Percentiles rank a stretch among this genome's conserved stretches.
These are phyloP conservation scores for Columba guinea DNA, from an alignment of 2,797 vertebrate species.

Conservation along the genomic window DNA sequence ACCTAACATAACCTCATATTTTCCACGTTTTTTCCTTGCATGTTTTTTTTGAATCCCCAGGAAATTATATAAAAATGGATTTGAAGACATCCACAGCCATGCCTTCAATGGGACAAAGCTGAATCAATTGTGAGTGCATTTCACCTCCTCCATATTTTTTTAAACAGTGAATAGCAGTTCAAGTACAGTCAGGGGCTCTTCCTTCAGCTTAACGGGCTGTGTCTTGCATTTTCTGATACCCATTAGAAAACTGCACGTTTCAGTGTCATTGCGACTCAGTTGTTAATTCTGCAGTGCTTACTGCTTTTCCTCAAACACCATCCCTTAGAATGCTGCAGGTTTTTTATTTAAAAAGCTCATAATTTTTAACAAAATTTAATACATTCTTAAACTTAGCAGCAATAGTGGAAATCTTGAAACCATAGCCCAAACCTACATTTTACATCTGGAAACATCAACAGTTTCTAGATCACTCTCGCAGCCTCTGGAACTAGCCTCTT, in stretches of 20 bases:
- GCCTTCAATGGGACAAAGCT: conserved; percentile 91
- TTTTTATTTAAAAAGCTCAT: background rate
- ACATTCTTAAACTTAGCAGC: background rate
- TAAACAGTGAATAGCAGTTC: background rate
- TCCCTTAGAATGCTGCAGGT: background rate
- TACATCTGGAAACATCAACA: background rate
- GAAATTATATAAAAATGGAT: conserved; percentile 89
- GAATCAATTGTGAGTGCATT: conserved; percentile 85
- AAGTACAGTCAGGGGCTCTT: background rate
- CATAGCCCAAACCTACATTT: background rate
- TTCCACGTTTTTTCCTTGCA: background rate
- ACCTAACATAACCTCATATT: background rate
- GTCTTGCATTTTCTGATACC: background rate
- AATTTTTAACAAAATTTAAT: background rate
- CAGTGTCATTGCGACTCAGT: background rate
- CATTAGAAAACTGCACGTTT: background rate
- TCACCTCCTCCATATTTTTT: background rate
- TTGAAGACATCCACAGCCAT: conserved; percentile 87
- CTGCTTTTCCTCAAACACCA: background rate
- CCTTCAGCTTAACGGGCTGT: background rate
- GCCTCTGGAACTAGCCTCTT: rapidly evolving
- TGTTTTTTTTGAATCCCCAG: conserved; percentile 64
- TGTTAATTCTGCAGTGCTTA: background rate
- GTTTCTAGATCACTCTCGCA: background rate
- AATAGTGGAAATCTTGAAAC: background rate